phyloP scores from a whole-genome alignment of 2,797 vertebrate species.

The Falco cherrug region DNA sequence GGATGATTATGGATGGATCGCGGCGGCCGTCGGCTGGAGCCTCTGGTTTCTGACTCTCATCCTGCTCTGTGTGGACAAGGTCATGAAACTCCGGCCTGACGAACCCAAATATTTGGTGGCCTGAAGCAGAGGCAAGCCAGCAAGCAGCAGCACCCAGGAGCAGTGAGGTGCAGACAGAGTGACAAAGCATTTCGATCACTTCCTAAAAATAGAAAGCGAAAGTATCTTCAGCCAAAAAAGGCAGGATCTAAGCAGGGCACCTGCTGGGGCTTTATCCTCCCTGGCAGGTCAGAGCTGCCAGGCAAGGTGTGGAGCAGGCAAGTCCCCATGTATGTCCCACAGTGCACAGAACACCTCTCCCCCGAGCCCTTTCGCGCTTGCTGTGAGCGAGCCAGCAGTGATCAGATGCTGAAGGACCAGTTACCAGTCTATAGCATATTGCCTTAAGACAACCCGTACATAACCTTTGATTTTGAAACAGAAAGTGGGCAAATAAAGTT shows the following conservation, averaged over 20 bases:
- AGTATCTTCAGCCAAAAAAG: not conserved
- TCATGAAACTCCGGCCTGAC: conserved; percentile 72
- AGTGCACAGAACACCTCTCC: not conserved
- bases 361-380: not conserved
- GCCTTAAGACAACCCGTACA: not conserved
- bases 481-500: not conserved
- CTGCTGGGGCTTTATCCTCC: not conserved
- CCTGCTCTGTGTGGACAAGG: conserved; percentile 78
- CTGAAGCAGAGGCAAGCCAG: conserved; percentile 14
- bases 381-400: not conserved
- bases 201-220: not conserved
- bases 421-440: not conserved
- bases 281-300: not conserved
- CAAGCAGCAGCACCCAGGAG: not conserved
- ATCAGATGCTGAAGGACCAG: not conserved
- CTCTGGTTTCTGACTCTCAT: conserved; percentile 85
- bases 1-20: conserved; percentile 81
- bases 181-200: not conserved
- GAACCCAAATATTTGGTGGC: conserved; percentile 74
- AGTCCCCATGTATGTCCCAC: not conserved
- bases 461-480: not conserved
- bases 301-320: not conserved
- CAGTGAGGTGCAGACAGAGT: not conserved
- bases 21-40: conserved; percentile 80
- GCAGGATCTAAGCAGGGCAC: not conserved